These are phyloP conservation scores for Julus scandinavius DNA, from an alignment of 2,888 invertebrate genomes.

Conservation along the genomic window DNA sequence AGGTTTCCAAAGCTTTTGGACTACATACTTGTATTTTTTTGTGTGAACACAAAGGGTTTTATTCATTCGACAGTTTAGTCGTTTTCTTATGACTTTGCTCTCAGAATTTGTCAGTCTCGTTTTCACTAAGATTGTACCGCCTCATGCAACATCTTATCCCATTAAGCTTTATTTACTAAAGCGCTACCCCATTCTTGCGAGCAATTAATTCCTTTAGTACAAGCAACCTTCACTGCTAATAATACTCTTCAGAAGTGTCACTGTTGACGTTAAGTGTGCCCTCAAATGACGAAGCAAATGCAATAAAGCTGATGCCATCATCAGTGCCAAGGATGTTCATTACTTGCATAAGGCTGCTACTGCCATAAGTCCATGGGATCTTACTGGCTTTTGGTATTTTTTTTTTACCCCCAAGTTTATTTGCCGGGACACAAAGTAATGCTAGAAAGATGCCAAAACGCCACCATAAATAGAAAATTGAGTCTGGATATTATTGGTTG, in stretches of 20 bases:
- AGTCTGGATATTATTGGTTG: background rate
- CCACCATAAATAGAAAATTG: slow-evolving; percentile 7
- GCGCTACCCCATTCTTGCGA: slow-evolving; percentile 29
- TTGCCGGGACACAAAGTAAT: background rate
- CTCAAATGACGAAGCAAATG: slow-evolving; percentile 41
- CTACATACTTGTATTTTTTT: background rate
- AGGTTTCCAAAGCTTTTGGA: background rate
- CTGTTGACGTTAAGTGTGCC: slow-evolving; percentile 46
- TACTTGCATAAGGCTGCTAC: background rate
- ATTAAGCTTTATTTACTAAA: slow-evolving; percentile 31
- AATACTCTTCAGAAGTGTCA: slow-evolving; percentile 43
- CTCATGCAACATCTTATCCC: slow-evolving; percentile 3
- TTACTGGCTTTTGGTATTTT: background rate
- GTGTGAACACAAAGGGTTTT: background rate
- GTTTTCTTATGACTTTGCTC: background rate
- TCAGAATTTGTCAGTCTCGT: background rate
- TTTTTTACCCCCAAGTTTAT: background rate
- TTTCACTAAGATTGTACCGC: background rate
- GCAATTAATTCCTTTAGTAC: slow-evolving; percentile 24
- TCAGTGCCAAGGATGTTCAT: slow-evolving; percentile 45
- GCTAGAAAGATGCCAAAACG: slow-evolving; percentile 31
- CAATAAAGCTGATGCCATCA: slow-evolving; percentile 40
- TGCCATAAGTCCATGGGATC: background rate
- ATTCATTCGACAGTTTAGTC: background rate
- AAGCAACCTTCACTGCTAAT: slow-evolving; percentile 9